Percentiles rank a stretch among this genome's conserved stretches.
phyloP scores from a whole-genome alignment of 2,113 vertebrate species.

The Corydoras maculifer region DNA sequence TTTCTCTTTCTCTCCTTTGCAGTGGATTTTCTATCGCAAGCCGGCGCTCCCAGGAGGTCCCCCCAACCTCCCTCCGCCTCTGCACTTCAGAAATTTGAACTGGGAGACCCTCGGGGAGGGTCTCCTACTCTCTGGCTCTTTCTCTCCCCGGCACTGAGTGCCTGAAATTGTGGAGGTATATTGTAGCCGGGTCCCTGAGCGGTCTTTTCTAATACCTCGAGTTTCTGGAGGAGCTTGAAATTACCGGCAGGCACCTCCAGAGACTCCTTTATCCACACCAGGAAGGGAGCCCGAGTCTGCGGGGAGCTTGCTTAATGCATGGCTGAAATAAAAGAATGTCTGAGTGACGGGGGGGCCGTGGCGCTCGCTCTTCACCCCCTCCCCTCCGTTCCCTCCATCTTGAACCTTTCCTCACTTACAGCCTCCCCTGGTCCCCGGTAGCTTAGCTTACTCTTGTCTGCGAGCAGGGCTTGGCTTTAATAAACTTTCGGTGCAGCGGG shows the following conservation, averaged over 20 bases:
- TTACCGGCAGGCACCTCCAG: constrained; percentile 95
- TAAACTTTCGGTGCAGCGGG: constrained; percentile 89
- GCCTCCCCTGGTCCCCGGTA: constrained; percentile 75
- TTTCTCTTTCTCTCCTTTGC: constrained; percentile 72
- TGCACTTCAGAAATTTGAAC: constrained; percentile 99
- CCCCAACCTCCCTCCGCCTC: constrained; percentile 68
- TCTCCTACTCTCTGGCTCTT: constrained; percentile 18
- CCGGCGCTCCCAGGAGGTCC: constrained; percentile 83
- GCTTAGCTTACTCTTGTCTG: constrained; percentile 83
- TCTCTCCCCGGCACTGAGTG: constrained; percentile 75
- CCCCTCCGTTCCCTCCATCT: constrained; percentile 58
- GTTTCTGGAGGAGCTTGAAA: constrained; percentile 99
- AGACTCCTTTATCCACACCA: constrained; percentile 99
- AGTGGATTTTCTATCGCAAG: constrained; percentile 99
- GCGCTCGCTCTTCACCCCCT: constrained; percentile 67
- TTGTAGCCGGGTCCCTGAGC: constrained; percentile 98
- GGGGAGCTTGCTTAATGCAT: constrained; percentile 99
- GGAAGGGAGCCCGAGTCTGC: constrained; percentile 98
- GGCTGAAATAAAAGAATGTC: constrained; percentile 99
- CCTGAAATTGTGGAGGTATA: constrained; percentile 99
- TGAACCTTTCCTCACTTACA: constrained; percentile 40
- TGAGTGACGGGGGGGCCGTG: constrained; percentile 88
- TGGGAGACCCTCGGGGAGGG: constrained; percentile 81
- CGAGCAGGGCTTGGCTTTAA: constrained; percentile 86
- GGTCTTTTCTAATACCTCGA: constrained; percentile 99